These are phyloP conservation scores for Myocastor coypus DNA, from an alignment of 2,113 vertebrate genomes.

Conservation along the genomic window DNA sequence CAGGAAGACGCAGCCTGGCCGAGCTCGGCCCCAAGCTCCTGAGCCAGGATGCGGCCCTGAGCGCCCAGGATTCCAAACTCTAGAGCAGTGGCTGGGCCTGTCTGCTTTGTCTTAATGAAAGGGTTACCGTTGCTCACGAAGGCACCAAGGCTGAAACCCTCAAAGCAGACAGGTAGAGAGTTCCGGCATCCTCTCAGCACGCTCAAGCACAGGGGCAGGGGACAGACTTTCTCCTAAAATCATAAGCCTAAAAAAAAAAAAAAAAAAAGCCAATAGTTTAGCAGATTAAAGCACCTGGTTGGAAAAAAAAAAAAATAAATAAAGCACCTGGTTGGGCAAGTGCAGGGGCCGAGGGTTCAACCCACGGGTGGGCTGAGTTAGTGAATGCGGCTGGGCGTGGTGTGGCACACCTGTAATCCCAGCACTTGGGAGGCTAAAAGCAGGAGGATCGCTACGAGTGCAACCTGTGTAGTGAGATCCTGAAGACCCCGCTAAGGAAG, in stretches of 20 bases:
- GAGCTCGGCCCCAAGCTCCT: neutral
- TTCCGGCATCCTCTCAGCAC: constrained; percentile 7
- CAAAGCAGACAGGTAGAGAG: constrained; percentile 54
- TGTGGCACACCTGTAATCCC: too few relatives aligned
- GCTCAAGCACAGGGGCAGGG: constrained; percentile 47
- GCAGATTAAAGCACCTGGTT: too few relatives aligned
- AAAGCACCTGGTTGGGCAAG: too few relatives aligned
- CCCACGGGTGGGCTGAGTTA: too few relatives aligned
- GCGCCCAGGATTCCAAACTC: neutral
- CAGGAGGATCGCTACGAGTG: too few relatives aligned
- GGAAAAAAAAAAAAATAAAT: too few relatives aligned
- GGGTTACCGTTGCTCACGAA: constrained; percentile 45
- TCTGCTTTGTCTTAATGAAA: neutral
- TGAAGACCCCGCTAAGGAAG: too few relatives aligned
- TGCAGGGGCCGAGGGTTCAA: too few relatives aligned
- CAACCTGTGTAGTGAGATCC: too few relatives aligned
- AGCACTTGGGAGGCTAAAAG: too few relatives aligned
- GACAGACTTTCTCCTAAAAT: constrained; percentile 25
- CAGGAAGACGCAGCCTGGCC: neutral
- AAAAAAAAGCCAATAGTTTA: neutral
- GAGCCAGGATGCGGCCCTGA: neutral
- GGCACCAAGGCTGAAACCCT: constrained; percentile 40
- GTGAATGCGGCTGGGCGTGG: too few relatives aligned
- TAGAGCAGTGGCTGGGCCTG: neutral
- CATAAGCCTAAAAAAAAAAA: constrained; percentile 48